phyloP scores from a whole-genome alignment of 2,888 invertebrate genomes.

The Microplitis manilae region DNA sequence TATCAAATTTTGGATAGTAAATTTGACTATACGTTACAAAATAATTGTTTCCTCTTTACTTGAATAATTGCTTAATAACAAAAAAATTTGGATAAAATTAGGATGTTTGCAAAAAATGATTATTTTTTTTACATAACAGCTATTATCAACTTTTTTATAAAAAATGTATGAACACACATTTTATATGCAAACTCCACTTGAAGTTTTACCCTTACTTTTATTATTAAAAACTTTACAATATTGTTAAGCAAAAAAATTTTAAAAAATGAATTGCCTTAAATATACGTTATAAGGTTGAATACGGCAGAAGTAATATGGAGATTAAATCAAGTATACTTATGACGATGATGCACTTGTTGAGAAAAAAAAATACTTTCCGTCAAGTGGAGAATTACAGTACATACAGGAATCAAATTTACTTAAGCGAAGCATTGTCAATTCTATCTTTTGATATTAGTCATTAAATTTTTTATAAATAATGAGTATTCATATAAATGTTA shows the following conservation, averaged over 20 bases:
- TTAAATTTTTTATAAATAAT: no score
- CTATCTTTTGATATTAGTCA: no score
- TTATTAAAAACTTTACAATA: not conserved
- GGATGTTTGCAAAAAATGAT: no score
- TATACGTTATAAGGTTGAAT: not conserved
- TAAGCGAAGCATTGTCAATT: no score
- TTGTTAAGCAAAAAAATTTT: not conserved
- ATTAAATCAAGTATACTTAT: not conserved
- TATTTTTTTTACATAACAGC: no score
- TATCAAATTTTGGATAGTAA: no score
- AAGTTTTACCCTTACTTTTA: not conserved
- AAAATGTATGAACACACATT: not conserved
- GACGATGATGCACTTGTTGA: not conserved
- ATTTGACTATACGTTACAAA: no score
- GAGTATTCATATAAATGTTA: no score
- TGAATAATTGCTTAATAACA: no score
- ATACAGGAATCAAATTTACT: not conserved
- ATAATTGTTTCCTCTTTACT: no score
- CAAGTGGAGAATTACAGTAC: not conserved
- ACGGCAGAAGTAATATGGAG: not conserved
- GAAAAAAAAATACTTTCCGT: not conserved
- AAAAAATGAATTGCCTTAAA: not conserved
- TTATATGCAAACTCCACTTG: not conserved
- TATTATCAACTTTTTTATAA: not conserved
- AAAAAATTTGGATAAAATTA: no score